phyloP scores from a whole-genome alignment of 2,113 vertebrate species.

The Rhabdornis inornatus region DNA sequence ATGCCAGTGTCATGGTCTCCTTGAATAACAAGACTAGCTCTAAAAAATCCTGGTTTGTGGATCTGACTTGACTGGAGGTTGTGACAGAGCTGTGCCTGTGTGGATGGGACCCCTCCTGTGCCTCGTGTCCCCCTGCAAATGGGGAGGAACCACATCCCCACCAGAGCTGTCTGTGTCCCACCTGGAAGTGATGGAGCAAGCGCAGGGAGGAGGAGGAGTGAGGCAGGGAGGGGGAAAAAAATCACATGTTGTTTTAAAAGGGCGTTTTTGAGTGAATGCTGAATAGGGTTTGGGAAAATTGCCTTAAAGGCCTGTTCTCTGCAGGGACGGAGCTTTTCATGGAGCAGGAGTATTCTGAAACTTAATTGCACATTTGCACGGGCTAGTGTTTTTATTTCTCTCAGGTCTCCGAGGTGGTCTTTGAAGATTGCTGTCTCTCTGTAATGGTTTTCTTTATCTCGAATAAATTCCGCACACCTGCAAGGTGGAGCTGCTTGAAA shows the following conservation, averaged over 20 bases:
- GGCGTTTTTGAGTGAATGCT: slow-evolving; percentile 69
- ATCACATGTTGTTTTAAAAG: slow-evolving; percentile 72
- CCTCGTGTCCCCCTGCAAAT: background rate
- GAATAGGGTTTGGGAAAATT: slow-evolving; percentile 75
- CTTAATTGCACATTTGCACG: slow-evolving; percentile 75
- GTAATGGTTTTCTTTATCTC: slow-evolving; percentile 76
- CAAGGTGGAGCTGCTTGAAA: slow-evolving; percentile 69
- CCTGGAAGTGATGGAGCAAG: slow-evolving; percentile 46
- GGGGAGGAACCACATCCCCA: background rate
- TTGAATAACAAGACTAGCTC: background rate
- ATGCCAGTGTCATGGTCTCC: accelerated
- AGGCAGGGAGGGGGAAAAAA: background rate
- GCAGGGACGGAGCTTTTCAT: slow-evolving; percentile 63
- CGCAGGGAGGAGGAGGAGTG: background rate
- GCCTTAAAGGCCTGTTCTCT: slow-evolving; percentile 73
- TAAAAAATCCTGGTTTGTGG: background rate
- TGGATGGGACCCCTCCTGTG: accelerated
- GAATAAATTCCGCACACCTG: slow-evolving; percentile 72
- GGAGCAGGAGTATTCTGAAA: slow-evolving; percentile 72
- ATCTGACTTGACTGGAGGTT: background rate
- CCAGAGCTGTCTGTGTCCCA: background rate
- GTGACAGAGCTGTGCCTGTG: background rate
- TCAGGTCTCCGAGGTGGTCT: slow-evolving; percentile 75
- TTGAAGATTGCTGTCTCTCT: slow-evolving; percentile 70
- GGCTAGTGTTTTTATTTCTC: slow-evolving; percentile 77